These are phyloP conservation scores for Dipodomys merriami DNA, from an alignment of 2,113 vertebrate species.

Conservation along the genomic window DNA sequence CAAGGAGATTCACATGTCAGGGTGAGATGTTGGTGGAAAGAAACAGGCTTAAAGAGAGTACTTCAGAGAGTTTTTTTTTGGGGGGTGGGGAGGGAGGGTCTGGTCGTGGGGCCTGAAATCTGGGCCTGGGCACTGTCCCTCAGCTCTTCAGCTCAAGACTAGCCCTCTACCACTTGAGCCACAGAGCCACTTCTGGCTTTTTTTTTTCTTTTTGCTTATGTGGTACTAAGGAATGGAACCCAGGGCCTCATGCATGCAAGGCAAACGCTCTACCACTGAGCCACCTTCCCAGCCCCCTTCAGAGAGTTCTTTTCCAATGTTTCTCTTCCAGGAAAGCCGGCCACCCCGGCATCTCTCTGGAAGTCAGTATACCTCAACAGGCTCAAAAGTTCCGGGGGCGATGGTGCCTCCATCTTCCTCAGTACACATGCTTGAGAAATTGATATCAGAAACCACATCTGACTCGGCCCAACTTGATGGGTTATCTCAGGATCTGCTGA, in stretches of 20 bases:
- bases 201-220: too few species aligned
- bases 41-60: neutral
- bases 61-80: neutral
- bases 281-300: neutral
- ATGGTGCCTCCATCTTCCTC: neutral
- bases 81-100: too few species aligned
- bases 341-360: neutral
- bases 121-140: too few species aligned
- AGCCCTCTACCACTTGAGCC: too few species aligned
- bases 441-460: neutral
- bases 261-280: too few species aligned
- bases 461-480: neutral
- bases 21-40: neutral
- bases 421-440: too few species aligned
- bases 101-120: too few species aligned
- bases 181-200: too few species aligned
- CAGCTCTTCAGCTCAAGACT: too few species aligned
- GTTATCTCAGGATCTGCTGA: constrained; percentile 32
- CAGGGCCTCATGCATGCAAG: too few species aligned
- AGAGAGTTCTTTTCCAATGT: neutral
- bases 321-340: constrained; percentile 62
- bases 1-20: neutral
- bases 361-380: neutral
- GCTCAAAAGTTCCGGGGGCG: neutral
- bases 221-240: too few species aligned